Conservation (phyloP, 1,140 invertebrate species). For the Hirudo medicinalis region DNA sequence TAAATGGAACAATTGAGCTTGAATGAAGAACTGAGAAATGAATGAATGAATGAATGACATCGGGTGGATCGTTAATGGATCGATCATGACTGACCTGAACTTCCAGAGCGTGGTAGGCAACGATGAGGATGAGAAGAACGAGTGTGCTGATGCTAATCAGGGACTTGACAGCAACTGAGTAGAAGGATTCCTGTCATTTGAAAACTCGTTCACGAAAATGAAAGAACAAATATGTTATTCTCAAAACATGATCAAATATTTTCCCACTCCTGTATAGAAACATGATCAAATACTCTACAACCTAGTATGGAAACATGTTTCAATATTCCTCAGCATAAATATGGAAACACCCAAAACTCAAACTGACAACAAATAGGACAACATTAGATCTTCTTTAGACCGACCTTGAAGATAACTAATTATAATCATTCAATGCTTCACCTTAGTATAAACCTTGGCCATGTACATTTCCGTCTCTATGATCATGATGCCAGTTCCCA, state of each 20-base stretch:
- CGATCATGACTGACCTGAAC: conserved; percentile 23
- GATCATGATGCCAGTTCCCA: conserved; percentile 86
- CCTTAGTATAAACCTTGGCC: conserved; percentile 17
- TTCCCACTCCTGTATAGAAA: not conserved
- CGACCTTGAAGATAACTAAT: too few relatives aligned
- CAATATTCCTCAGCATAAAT: too few relatives aligned
- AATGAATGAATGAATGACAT: not conserved
- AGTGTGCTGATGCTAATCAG: conserved; percentile 33
- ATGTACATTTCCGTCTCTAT: conserved; percentile 16
- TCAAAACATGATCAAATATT: not conserved
- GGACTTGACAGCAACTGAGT: conserved; percentile 21
- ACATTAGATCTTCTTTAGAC: too few relatives aligned
- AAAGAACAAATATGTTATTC: too few relatives aligned
- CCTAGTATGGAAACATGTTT: too few relatives aligned
- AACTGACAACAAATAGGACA: too few relatives aligned
- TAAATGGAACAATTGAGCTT: too few relatives aligned
- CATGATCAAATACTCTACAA: not conserved
- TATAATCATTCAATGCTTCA: not conserved
- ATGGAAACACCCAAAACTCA: too few relatives aligned
- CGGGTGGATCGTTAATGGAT: not conserved
- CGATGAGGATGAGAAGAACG: conserved; percentile 31
- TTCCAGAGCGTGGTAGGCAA: conserved; percentile 33
- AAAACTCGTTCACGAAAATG: too few relatives aligned
- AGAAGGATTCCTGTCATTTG: conserved; percentile 19
- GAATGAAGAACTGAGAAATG: not conserved